A percentile compares a stretch with the other conserved stretches of the same genome.
Conservation (phyloP, 2,888 invertebrate species). For the Metalampra italica region DNA sequence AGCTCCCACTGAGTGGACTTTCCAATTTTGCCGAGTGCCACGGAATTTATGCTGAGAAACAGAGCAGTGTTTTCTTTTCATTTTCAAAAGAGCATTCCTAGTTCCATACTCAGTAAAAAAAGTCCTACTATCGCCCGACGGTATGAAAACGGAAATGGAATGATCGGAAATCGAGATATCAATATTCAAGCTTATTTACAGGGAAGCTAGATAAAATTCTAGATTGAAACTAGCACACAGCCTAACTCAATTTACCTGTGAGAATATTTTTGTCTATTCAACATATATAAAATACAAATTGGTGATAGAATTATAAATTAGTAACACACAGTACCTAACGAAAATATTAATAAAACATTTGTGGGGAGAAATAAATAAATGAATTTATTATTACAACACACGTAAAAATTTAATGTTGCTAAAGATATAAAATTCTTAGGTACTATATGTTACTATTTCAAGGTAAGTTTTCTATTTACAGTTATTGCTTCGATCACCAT, state of each 20-base stretch:
- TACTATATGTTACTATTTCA: too few relatives aligned
- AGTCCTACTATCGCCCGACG: slow-evolving; percentile 3
- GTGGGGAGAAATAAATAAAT: too few relatives aligned
- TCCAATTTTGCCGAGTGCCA: slow-evolving; percentile 72
- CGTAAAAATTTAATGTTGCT: too few relatives aligned
- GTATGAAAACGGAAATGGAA: neutral
- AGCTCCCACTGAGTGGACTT: slow-evolving; percentile 61
- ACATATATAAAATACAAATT: too few relatives aligned
- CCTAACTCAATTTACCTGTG: neutral
- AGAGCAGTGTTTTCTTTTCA: slow-evolving; percentile 64
- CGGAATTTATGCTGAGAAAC: slow-evolving; percentile 53
- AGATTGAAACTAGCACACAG: neutral
- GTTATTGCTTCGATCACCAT: too few relatives aligned
- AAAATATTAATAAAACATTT: too few relatives aligned
- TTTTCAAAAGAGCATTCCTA: slow-evolving; percentile 59
- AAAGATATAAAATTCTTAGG: too few relatives aligned
- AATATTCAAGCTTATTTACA: neutral
- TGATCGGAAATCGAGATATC: neutral
- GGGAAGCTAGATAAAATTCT: neutral
- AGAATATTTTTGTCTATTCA: too few relatives aligned
- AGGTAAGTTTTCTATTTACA: too few relatives aligned
- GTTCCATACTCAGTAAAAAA: slow-evolving; percentile 25
- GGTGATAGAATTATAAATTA: too few relatives aligned
- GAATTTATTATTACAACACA: too few relatives aligned
- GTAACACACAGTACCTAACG: too few relatives aligned